Base-by-base conservation (phyloP, 37 sponge, comb jelly and placozoan species). In the Lycopodina hypogea region DNA sequence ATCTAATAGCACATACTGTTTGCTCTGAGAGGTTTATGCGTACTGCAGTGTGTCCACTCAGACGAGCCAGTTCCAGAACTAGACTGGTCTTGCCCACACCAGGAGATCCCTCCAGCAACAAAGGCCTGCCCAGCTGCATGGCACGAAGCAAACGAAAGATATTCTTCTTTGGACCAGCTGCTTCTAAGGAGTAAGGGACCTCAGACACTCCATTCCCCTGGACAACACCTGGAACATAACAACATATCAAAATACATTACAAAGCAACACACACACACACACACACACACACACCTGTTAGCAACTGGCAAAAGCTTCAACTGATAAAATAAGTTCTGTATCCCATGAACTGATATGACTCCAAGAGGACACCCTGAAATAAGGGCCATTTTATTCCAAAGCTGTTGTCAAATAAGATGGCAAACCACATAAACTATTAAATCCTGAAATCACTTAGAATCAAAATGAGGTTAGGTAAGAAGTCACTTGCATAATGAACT, bases 21-120 rank as follows among this genome's bases (percentile, higher is more conserved):
- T 98, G 96, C 60, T 98, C 99, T 42, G 99, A 98, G 53, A 98
- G 89, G 72, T 96, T 96, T 34, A 98, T 98, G 51, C 99, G 75
- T 9, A 80, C 83, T 8, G 91, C n/a, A 3, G 8, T 28, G 68
- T 96, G 82, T 24, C 96, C 96, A 71, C 89, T 80, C 40, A 86
- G 68, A n/a, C 42, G 59, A 18, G 96, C 99, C 62, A 98, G 64
- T 1, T 96, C 94, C 15, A 82, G 77, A 32, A 95, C 94, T 22
- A 98, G 75, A 71, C 90, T 93, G 21, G 99, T 96, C 76, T 98
- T 98, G 32, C 99, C 99, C 18, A 98, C 99, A 28, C 99, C 99
- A 15, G 99, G 99, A 50, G 84, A 63, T 21, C 99, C 99, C 62
- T 98, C 96, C 63, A 98, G 57, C 51, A 98, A 83, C 36, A 98